Conservation (phyloP, 2,113 vertebrate genomes). For the Blennius ocellaris region DNA sequence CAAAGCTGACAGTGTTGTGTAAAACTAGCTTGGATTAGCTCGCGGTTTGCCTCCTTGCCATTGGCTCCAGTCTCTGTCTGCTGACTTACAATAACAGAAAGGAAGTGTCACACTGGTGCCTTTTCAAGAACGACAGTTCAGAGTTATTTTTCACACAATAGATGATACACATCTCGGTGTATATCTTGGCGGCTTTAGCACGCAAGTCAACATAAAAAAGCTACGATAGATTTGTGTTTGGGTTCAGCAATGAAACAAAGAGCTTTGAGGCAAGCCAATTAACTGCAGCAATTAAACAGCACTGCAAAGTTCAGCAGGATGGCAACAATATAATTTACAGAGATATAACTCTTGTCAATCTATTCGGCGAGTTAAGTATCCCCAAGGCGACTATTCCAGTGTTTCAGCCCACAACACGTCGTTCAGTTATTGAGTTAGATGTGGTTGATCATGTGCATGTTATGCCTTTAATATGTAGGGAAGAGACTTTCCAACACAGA, state of each 20-base stretch:
- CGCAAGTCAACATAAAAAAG: constrained; percentile 29
- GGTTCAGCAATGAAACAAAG: constrained; percentile 59
- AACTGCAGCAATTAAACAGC: constrained; percentile 72
- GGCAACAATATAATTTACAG: constrained; percentile 70
- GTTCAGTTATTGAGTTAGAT: constrained; percentile 68
- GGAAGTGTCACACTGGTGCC: constrained; percentile 22
- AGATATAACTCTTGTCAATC: constrained; percentile 59
- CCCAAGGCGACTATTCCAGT: constrained; percentile 58
- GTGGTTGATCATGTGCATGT: constrained; percentile 49
- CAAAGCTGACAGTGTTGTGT: constrained; percentile 66
- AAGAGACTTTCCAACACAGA: constrained; percentile 11
- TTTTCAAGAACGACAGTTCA: constrained; percentile 16
- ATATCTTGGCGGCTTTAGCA: constrained; percentile 46
- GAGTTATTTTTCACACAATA: constrained; percentile 19
- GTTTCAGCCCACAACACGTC: constrained; percentile 42
- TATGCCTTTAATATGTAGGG: constrained; percentile 23
- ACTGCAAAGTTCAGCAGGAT: constrained; percentile 68
- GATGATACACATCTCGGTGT: constrained; percentile 22
- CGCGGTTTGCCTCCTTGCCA: constrained; percentile 14
- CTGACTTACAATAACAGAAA: constrained; percentile 16
- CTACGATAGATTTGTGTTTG: constrained; percentile 33
- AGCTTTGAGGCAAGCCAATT: constrained; percentile 70
- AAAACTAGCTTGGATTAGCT: constrained; percentile 30
- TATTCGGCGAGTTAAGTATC: constrained; percentile 55
- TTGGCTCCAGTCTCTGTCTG: constrained; percentile 10